Base-by-base conservation (phyloP, 2,113 vertebrate species). In the Falco punctatus region DNA sequence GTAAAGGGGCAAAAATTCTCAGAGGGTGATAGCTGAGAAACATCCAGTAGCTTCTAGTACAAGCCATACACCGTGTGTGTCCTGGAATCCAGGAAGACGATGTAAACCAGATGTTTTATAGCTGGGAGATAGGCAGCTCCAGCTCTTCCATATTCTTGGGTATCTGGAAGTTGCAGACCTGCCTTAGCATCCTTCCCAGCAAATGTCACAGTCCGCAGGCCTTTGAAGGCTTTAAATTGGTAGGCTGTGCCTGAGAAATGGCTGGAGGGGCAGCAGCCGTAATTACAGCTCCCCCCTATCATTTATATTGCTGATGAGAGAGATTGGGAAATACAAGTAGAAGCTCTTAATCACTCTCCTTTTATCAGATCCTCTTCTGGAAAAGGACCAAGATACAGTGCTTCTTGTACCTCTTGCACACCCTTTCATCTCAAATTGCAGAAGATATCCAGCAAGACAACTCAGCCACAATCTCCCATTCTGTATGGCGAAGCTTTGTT, bases 41-140 rank as follows among this genome's bases (percentile, higher is more conserved):
- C 93, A 94, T 90, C 92, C 85, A 73, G 94, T 85, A 92, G 96
- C 96, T 96, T 90, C 94, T 95, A 73, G 85, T 95, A 40, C 92
- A 75, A 96, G 92, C 96, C 4, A 5, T 88, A 70, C 38, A 16
- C 38, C 28, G 57, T 85, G 64, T 44, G 70, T 78, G 87, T 93
- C 92, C 97, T 97, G 96, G 90, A 96, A 95, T 96, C 96, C 96
- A 96, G 95, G 95, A 86, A 42, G 82, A 81, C 74, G 61, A 16
- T 64, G 94, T 91, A 85, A 54, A 92, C 94, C 95, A 96, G 95
- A 81, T 88, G 84, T 86, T 94, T 35, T 90, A 83, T 90, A 95
- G 93, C 96, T 97, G 94, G 95, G 86, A 91, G 38, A n/a, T 65
- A 70, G 88, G 88, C 90, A 89, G 91, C 91, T 94, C 69, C 35